Conservation (phyloP, 2,797 vertebrate species). For the Acanthurus lineatus region DNA sequence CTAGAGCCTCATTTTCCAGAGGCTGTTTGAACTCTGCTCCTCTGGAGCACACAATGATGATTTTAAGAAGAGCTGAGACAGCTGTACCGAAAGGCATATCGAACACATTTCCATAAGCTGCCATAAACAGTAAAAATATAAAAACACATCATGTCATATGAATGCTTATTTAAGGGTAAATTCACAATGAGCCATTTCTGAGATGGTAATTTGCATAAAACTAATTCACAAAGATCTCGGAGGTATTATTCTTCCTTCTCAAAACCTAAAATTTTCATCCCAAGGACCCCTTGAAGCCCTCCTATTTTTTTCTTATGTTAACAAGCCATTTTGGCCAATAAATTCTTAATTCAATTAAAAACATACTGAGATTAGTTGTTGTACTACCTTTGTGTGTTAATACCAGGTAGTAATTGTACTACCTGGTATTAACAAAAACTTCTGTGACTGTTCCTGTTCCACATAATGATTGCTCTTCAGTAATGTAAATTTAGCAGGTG, state of each 20-base stretch:
- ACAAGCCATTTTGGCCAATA: slow-evolving; percentile 2
- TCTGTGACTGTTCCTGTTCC: too few species aligned
- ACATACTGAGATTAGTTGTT: background rate
- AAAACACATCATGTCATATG: slow-evolving; percentile 9
- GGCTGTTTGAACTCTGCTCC: slow-evolving; percentile 46
- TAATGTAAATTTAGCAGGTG: too few species aligned
- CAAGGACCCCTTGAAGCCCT: background rate
- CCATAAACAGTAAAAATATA: background rate
- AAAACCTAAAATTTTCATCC: slow-evolving; percentile 10
- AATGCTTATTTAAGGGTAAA: slow-evolving; percentile 24
- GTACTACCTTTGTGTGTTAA: background rate
- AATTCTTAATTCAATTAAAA: slow-evolving; percentile 12
- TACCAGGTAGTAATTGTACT: too few species aligned
- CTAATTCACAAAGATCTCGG: slow-evolving; percentile 40
- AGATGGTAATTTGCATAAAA: slow-evolving; percentile 52
- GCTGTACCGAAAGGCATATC: slow-evolving; percentile 25
- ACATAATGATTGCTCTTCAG: too few species aligned
- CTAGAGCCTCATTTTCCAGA: slow-evolving; percentile 48
- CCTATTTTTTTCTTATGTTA: slow-evolving; percentile 12
- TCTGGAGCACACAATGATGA: slow-evolving; percentile 42
- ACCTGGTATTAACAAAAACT: too few species aligned
- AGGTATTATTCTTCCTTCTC: slow-evolving; percentile 22
- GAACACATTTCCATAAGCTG: slow-evolving; percentile 48
- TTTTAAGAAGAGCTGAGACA: slow-evolving; percentile 51
- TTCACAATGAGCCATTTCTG: background rate